Base-by-base conservation (phyloP, 2,797 vertebrate genomes). In the Halcyon smyrnensis region DNA sequence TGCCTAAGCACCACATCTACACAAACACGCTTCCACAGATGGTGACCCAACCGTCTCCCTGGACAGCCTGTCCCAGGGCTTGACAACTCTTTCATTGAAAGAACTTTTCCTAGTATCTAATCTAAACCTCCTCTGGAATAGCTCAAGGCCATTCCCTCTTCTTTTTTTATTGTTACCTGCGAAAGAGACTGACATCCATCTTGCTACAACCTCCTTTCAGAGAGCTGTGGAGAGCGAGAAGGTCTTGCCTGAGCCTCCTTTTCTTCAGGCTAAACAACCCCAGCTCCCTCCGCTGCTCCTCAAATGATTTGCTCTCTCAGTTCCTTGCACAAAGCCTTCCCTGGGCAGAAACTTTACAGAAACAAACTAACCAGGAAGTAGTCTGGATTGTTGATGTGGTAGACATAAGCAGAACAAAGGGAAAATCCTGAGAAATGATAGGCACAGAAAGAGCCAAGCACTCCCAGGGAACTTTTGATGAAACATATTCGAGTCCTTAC, bases 161-260 rank as follows among this genome's bases (percentile, higher is more conserved):
- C n/a, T 34, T 41, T 9, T 20, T 71, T 20, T 71, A 16, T 57
- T 46, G 8, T 15, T 46, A 46, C 9, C 5, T 59, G 27, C 10
- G 28, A 84, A 73, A 50, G 30, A 67, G 30, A 50, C 20, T 2
- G 1, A 20, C 28, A 12, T 7, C 16, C 41, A 25, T 27, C 50
- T 67, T 11, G 1, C n/a, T 56, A 62, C 73, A 56, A 11, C 36
- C 11, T 65, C 19, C 62, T 65, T 30, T 36, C 39, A 45, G n/a
- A 34, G 13, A 48, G 12, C 0, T 39, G 32, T 15, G 77, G 36
- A 20, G 27, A 34, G 4, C 0, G 0, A 4, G 10, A 16, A 60
- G 15, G 21, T 86, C 36, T 63, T 27, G 9, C 23, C 20, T 53
- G 11, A 48, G 43, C 11, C 20, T 68, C 43, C 9, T 48, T 12